Conservation (phyloP, 2,888 invertebrate genomes). For the Craniophora ligustri region DNA sequence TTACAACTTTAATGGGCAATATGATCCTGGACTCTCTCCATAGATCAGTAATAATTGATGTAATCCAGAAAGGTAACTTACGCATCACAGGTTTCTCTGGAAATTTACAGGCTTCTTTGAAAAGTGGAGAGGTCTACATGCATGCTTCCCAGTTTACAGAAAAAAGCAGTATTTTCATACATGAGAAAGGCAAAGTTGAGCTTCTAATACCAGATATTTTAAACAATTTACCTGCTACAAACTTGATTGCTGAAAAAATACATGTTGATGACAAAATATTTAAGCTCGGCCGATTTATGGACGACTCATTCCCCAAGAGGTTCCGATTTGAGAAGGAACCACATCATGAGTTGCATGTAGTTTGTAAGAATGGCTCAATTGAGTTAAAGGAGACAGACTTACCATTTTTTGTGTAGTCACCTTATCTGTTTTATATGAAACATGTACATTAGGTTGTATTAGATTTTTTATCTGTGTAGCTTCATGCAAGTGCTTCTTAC, state of each 20-base stretch:
- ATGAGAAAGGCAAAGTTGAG: conserved; percentile 85
- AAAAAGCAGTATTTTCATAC: conserved; percentile 86
- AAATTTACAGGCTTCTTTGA: conserved; percentile 80
- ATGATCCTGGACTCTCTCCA: conserved; percentile 78
- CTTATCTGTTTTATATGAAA: conserved; percentile 36
- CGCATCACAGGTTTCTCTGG: conserved; percentile 82
- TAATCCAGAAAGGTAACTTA: conserved; percentile 83
- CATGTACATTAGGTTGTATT: conserved; percentile 45
- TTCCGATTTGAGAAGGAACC: conserved; percentile 83
- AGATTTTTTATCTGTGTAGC: conserved; percentile 37
- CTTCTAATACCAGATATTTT: conserved; percentile 79
- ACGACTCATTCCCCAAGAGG: conserved; percentile 82
- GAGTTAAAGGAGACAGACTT: conserved; percentile 79
- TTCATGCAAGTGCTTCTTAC: conserved; percentile 35
- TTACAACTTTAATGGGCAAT: conserved; percentile 83
- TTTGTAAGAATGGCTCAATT: conserved; percentile 86
- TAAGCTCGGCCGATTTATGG: conserved; percentile 83
- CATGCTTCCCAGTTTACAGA: conserved; percentile 80
- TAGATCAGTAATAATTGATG: conserved; percentile 80
- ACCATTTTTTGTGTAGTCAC: conserved; percentile 74
- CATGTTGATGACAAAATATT: conserved; percentile 82
- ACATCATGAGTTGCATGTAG: conserved; percentile 81
- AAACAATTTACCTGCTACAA: conserved; percentile 81
- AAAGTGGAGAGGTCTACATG: conserved; percentile 84
- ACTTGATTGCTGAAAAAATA: conserved; percentile 85